Conservation (phyloP, 2,797 vertebrate genomes). For the Eulemur rubriventer region DNA sequence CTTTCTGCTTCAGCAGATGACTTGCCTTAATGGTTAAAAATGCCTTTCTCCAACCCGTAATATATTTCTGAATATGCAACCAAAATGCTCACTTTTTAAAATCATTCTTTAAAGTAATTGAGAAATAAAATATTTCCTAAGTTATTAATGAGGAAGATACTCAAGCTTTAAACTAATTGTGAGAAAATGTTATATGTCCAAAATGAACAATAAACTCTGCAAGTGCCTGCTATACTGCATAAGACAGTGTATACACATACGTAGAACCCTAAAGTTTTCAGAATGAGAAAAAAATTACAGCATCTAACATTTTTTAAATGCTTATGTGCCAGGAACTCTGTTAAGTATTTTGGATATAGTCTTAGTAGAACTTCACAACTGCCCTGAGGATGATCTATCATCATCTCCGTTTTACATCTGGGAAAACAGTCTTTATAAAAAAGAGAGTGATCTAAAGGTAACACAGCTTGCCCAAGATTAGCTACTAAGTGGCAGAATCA, state of each 20-base stretch:
- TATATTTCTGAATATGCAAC: neutral
- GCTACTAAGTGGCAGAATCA: neutral
- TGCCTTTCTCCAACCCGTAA: neutral
- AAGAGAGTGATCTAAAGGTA: neutral
- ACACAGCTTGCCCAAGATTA: neutral
- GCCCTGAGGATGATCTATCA: neutral
- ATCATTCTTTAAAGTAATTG: neutral
- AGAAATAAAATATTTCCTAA: slow-evolving; percentile 19
- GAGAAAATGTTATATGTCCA: neutral
- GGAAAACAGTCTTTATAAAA: neutral
- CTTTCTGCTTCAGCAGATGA: neutral
- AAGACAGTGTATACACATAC: neutral
- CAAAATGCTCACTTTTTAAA: neutral
- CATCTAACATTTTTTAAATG: neutral
- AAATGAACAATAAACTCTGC: neutral
- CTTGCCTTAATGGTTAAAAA: neutral
- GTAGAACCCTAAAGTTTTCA: neutral
- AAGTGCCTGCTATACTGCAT: neutral
- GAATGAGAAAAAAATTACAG: neutral
- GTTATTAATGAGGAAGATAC: slow-evolving; percentile 13
- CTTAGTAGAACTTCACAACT: slow-evolving; percentile 3
- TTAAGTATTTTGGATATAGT: neutral
- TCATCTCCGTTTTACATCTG: neutral
- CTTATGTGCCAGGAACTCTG: neutral
- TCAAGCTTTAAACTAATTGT: neutral